Conservation (phyloP, 2,797 vertebrate species). For the Hoplostethus mediterraneus region DNA sequence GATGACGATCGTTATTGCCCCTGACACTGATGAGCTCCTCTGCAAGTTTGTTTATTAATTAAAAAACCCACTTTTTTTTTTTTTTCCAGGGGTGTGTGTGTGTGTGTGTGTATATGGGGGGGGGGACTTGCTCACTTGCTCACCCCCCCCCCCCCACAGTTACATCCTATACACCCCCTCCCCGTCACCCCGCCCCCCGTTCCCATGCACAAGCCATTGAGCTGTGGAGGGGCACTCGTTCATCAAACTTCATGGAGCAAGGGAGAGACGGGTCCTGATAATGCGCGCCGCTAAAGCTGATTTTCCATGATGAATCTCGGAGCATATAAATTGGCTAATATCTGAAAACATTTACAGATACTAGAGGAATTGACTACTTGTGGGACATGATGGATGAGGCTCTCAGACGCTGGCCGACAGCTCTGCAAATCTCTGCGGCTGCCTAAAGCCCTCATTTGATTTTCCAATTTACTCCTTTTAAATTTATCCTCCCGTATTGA, state of each 20-base stretch:
- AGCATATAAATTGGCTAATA: constrained; percentile 99
- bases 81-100: no score
- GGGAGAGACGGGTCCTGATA: constrained; percentile 93
- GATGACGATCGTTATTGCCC: constrained; percentile 98
- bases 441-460: constrained; percentile 99
- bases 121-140: constrained; percentile 58
- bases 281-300: constrained; percentile 99
- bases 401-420: constrained; percentile 98
- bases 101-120: not conserved
- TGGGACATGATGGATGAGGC: constrained; percentile 99
- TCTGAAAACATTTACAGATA: constrained; percentile 99
- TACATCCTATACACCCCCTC: constrained; percentile 35
- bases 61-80: constrained; percentile 92
- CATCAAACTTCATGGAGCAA: constrained; percentile 99
- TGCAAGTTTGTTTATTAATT: constrained; percentile 99
- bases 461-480: constrained; percentile 99
- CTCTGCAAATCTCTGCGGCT: constrained; percentile 99
- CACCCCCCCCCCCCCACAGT: constrained; percentile 57
- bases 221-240: constrained; percentile 96
- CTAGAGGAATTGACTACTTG: constrained; percentile 99
- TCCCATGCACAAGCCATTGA: constrained; percentile 92
- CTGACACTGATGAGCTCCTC: constrained; percentile 99
- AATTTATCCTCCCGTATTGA: constrained; percentile 97
- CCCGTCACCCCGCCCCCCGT: constrained; percentile 18
- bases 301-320: constrained; percentile 99